A percentile compares a stretch with the other conserved stretches of the same genome.
Evolutionary conservation across 2,888 invertebrate species (phyloP).

Genomic region (Tipula vernalis): DNA sequence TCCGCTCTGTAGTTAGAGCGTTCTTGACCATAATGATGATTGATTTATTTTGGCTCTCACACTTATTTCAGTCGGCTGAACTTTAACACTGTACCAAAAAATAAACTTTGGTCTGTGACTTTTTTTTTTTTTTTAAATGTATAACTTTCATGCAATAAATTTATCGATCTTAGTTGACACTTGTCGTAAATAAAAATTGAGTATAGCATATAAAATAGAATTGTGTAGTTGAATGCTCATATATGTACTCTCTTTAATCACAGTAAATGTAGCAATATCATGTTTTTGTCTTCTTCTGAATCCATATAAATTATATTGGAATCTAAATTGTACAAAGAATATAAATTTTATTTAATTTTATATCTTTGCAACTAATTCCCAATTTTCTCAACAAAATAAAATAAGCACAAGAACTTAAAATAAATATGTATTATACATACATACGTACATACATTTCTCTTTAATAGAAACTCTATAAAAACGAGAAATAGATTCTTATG

Average conservation of each 20-base stretch:
- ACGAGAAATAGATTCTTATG: not conserved
- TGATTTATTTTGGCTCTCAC: not conserved
- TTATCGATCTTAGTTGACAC: not conserved
- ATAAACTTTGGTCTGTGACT: not conserved
- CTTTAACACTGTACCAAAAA: not conserved
- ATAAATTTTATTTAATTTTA: not conserved
- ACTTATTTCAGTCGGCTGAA: not conserved
- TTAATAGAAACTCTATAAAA: not conserved
- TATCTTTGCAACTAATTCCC: not conserved
- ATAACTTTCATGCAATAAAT: not conserved
- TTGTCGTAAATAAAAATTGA: not conserved
- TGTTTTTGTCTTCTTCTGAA: not conserved
- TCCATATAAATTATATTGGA: not conserved
- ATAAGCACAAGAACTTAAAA: not conserved
- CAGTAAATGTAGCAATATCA: not conserved
- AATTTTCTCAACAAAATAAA: not conserved
- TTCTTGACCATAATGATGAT: not conserved
- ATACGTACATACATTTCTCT: not conserved
- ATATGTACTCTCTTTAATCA: not conserved
- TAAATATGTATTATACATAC: not conserved
- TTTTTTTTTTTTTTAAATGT: not conserved
- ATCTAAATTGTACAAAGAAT: not conserved
- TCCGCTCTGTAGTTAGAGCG: not conserved
- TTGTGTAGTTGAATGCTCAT: not conserved
- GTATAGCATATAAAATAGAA: not conserved